Conservation (phyloP, 2,113 vertebrate genomes). For the Tauraco erythrolophus region DNA sequence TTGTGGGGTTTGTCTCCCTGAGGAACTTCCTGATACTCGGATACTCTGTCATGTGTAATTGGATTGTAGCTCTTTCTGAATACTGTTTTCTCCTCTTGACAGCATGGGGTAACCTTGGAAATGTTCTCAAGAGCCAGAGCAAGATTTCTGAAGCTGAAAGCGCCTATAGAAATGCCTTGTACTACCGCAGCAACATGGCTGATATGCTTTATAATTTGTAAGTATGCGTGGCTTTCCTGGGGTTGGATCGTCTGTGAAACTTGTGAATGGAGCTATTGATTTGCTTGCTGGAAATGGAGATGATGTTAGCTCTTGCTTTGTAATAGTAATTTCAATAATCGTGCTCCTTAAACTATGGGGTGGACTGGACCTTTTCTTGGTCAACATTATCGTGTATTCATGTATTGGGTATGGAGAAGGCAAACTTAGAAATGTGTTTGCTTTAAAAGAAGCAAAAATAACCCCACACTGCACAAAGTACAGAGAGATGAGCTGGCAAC, state of each 20-base stretch:
- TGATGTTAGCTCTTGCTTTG: slow-evolving; percentile 48
- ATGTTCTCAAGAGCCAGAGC: slow-evolving; percentile 98
- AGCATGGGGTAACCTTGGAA: slow-evolving; percentile 99
- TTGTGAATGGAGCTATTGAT: slow-evolving; percentile 62
- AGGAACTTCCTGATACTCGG: slow-evolving; percentile 39
- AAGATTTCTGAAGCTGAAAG: slow-evolving; percentile 94
- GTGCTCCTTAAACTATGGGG: neutral
- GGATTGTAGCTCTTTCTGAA: slow-evolving; percentile 65
- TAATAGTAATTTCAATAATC: slow-evolving; percentile 64
- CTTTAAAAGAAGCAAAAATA: neutral
- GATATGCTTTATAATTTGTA: slow-evolving; percentile 99
- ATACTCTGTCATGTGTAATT: slow-evolving; percentile 59
- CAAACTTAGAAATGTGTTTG: neutral
- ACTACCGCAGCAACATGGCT: slow-evolving; percentile 99
- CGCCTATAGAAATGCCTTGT: slow-evolving; percentile 96
- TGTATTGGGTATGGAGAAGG: neutral
- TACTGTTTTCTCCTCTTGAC: slow-evolving; percentile 75
- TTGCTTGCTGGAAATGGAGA: slow-evolving; percentile 46
- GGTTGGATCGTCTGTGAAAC: slow-evolving; percentile 34
- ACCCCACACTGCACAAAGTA: neutral
- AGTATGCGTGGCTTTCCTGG: slow-evolving; percentile 78
- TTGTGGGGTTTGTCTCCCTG: slow-evolving; percentile 31
- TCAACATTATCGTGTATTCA: neutral
- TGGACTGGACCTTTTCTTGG: neutral
- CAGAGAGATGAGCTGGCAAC: neutral